Conservation (phyloP, 1,140 invertebrate genomes). For the Drosophila hydei region DNA sequence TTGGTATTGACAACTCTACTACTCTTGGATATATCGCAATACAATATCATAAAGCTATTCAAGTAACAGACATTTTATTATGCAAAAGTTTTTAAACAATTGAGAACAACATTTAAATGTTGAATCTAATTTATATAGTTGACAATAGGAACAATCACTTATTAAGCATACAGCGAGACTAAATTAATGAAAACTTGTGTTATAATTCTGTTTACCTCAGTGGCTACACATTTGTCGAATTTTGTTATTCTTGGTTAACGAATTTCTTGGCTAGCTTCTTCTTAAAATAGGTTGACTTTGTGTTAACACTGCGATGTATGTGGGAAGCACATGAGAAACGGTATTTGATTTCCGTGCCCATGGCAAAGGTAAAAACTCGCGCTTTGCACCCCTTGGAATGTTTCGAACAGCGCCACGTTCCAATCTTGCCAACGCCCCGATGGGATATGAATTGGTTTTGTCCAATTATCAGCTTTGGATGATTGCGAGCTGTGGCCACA, state of each 20-base stretch:
- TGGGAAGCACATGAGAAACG: slow-evolving; percentile 49
- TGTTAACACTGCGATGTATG: slow-evolving; percentile 34
- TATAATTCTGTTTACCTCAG: no score
- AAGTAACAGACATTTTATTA: no score
- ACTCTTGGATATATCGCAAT: no score
- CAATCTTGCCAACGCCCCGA: slow-evolving; percentile 28
- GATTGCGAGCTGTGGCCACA: slow-evolving; percentile 18
- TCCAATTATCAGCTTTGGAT: slow-evolving; percentile 53
- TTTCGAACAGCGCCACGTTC: slow-evolving; percentile 61
- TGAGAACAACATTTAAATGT: no score
- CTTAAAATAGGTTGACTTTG: not conserved
- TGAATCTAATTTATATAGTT: no score
- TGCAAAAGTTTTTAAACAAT: no score
- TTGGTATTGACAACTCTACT: no score
- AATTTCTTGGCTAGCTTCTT: slow-evolving; percentile 4
- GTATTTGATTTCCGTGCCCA: slow-evolving; percentile 55
- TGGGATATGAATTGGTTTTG: slow-evolving; percentile 47
- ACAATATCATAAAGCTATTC: no score
- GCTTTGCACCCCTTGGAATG: slow-evolving; percentile 61
- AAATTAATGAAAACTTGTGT: not conserved
- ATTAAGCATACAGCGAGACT: not conserved
- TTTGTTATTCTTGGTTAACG: no score
- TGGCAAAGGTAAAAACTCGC: slow-evolving; percentile 43
- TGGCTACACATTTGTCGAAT: no score
- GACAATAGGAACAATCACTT: no score